Conservation (phyloP, 35 echinoderm and acorn worm species). For the Heliocidaris tuberculata region DNA sequence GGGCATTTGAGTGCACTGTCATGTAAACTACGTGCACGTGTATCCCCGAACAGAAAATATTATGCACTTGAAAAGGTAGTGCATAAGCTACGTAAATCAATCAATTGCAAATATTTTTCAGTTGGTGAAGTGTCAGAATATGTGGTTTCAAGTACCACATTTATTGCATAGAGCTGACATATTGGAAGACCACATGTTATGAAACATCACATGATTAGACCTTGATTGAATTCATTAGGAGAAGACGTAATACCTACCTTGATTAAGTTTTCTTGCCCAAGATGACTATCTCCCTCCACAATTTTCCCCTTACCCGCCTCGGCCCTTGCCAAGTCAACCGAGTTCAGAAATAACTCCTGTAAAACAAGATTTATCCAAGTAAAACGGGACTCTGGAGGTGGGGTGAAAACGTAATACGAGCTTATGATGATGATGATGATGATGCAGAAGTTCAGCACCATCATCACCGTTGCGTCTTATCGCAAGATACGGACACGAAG, state of each 20-base stretch:
- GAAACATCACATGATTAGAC: neutral
- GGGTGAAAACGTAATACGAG: neutral
- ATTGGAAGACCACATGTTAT: neutral
- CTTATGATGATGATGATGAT: neutral
- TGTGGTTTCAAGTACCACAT: no score
- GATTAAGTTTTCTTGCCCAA: neutral
- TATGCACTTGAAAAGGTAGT: neutral
- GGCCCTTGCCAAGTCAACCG: neutral
- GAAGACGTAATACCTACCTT: neutral
- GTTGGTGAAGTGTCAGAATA: neutral
- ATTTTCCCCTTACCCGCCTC: neutral
- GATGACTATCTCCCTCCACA: neutral
- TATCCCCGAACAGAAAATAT: neutral
- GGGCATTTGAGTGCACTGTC: neutral
- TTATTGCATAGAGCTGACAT: neutral
- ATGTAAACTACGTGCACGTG: neutral
- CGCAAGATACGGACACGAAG: neutral
- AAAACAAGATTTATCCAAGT: slow-evolving; percentile 12
- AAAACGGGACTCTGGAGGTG: neutral
- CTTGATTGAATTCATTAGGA: neutral
- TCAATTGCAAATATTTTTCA: neutral
- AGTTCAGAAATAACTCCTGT: slow-evolving; percentile 12
- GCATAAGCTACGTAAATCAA: neutral
- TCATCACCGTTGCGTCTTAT: slow-evolving; percentile 1
- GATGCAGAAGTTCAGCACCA: neutral